Evolutionary conservation across 2,797 vertebrate species (phyloP).

Genomic region (Leucoraja ocellata): DNA sequence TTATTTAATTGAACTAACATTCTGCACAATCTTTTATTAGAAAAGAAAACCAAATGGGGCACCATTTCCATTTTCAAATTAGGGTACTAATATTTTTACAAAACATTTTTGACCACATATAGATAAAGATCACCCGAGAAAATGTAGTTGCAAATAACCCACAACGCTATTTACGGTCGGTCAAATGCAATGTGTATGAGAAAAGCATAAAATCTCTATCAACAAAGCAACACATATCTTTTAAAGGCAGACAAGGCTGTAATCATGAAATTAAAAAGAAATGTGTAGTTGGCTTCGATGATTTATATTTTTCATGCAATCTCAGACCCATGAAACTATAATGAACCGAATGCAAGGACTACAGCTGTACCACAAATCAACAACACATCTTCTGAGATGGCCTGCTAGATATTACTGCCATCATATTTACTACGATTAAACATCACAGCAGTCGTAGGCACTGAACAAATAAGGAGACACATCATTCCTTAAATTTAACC

Average conservation of each 20-base stretch:
- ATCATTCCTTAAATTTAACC: not conserved
- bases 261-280: not conserved
- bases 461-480: not conserved
- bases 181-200: not conserved
- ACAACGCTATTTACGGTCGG: not conserved
- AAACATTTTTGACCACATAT: conserved; percentile 34
- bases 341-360: not conserved
- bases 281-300: not conserved
- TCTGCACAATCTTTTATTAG: conserved; percentile 44
- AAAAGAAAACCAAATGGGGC: conserved; percentile 47
- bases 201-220: not conserved
- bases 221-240: not conserved
- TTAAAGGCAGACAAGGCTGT: not conserved
- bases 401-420: not conserved
- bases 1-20: conserved; percentile 48
- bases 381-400: not conserved
- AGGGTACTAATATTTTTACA: conserved; percentile 41
- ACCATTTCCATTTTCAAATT: conserved; percentile 41
- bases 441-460: not conserved
- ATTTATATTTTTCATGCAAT: not conserved
- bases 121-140: conserved; percentile 39
- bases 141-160: conserved; percentile 20
- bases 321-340: not conserved
- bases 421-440: not conserved
- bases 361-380: not conserved